Conservation (phyloP, 2,888 invertebrate species). For the Lepidocyrtinus sp. region DNA sequence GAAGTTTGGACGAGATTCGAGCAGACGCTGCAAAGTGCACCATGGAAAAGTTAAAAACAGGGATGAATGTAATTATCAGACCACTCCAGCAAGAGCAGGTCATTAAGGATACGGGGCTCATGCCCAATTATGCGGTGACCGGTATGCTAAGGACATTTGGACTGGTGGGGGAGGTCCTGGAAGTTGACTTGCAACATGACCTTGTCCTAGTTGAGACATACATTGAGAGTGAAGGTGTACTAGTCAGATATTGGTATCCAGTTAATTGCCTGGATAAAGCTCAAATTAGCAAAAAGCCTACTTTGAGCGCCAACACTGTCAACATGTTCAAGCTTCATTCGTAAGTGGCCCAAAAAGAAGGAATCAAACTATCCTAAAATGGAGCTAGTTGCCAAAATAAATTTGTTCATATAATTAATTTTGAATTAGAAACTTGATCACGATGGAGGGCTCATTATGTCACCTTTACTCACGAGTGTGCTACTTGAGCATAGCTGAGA, state of each 20-base stretch:
- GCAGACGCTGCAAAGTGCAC: slow-evolving; percentile 73
- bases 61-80: slow-evolving; percentile 72
- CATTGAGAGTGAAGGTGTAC: slow-evolving; percentile 72
- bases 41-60: slow-evolving; percentile 72
- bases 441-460: slow-evolving; percentile 71
- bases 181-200: slow-evolving; percentile 72
- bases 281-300: slow-evolving; percentile 67
- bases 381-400: too few species aligned
- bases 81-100: slow-evolving; percentile 67
- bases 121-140: slow-evolving; percentile 72
- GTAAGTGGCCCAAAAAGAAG: slow-evolving; percentile 29
- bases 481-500: slow-evolving; percentile 71
- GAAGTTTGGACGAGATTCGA: slow-evolving; percentile 72
- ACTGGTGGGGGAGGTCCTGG: slow-evolving; percentile 72
- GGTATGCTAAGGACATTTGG: slow-evolving; percentile 73
- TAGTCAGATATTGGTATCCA: slow-evolving; percentile 73
- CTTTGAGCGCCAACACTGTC: slow-evolving; percentile 35
- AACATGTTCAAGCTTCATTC: slow-evolving; percentile 58
- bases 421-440: slow-evolving; percentile 71
- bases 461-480: slow-evolving; percentile 72
- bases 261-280: slow-evolving; percentile 72
- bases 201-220: slow-evolving; percentile 73
- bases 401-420: too few species aligned
- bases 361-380: background rate
- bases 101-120: slow-evolving; percentile 53